Percentiles rank a stretch among this genome's conserved stretches.
Conservation (phyloP, 2,113 vertebrate genomes). For the Hippocampus zosterae region DNA sequence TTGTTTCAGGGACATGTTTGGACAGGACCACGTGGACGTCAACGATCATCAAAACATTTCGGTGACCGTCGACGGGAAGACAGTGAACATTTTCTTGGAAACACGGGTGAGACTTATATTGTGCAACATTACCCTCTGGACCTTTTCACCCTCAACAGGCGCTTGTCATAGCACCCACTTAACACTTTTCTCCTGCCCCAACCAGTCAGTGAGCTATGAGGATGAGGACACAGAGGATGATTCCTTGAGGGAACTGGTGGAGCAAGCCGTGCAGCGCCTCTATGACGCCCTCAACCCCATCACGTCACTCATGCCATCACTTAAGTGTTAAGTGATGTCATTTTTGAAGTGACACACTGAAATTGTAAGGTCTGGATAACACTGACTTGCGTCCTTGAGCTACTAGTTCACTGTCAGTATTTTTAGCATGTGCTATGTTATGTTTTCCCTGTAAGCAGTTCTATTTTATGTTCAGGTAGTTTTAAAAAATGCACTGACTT, state of each 20-base stretch:
- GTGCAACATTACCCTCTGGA: too few species aligned
- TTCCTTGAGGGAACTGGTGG: constrained; percentile 87
- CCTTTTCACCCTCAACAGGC: too few species aligned
- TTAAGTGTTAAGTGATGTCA: neutral
- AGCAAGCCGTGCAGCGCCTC: constrained; percentile 85
- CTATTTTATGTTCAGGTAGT: neutral
- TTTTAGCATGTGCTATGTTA: neutral
- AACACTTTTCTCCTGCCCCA: neutral
- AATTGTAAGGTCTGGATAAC: neutral
- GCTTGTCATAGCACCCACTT: neutral
- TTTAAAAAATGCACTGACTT: neutral
- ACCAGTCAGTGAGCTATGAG: constrained; percentile 79
- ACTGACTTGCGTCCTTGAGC: neutral
- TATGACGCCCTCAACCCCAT: constrained; percentile 85
- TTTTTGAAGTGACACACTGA: neutral
- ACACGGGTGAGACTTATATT: constrained; percentile 76
- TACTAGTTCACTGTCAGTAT: neutral
- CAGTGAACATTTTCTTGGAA: constrained; percentile 83
- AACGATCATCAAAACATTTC: constrained; percentile 75
- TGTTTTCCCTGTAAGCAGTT: constrained; percentile 31
- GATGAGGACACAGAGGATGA: constrained; percentile 79
- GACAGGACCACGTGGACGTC: constrained; percentile 85
- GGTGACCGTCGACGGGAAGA: constrained; percentile 79
- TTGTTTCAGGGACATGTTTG: constrained; percentile 86
- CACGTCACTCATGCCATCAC: constrained; percentile 56